Evolutionary conservation across 1,140 invertebrate genomes (phyloP), one percentile per base, ranked within the genome.

Genomic region (Drosophila azteca): DNA sequence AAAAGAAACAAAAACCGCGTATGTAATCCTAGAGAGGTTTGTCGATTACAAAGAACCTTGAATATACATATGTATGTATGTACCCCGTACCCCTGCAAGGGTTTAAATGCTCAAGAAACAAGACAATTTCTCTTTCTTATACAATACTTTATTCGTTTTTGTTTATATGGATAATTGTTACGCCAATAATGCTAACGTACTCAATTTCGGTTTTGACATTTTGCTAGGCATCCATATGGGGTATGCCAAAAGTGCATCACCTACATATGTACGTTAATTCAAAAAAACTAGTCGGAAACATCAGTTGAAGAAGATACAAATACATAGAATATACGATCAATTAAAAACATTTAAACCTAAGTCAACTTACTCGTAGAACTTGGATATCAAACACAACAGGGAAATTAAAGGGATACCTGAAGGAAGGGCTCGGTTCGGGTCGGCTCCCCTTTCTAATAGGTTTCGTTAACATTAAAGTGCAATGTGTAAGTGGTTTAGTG

Each of bases 91-190:
- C 6, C 24, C 24, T 7, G 7, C 26, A 29, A 29, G 6, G 5
- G 6, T 29, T 6, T 29, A 51, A 49, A 4, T 3, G 39, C 65
- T 54, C 41, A 48, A 57, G 49, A 51, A 22, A 11, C 2, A 41
- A 62, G 2, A 7, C 43, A 41, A 46, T 24, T 41, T 43, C 57
- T 67, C 57, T 73, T 51, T 62, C 82, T 85, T 85, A 85, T 64
- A 82, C 79, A 78, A 61, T 85, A 81, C 62, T 85, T 85, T 85
- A 85, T 85, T 85, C 82, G 83, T 88, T 85, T 73, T 39, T 39
- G 75, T 82, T 78, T 85, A 82, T 84, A 84, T 85, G 80, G 59
- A 80, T 83, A 85, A 85, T 85, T 74, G 77, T 65, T 87, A 85
- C 78, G 82, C 74, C 77, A 81, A 61, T 73, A 64, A 51, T 46